Percentiles rank a stretch among this genome's conserved stretches.
These are phyloP conservation scores for Xenopus laevis DNA, from an alignment of 2,113 vertebrate species.

Conservation along the genomic window DNA sequence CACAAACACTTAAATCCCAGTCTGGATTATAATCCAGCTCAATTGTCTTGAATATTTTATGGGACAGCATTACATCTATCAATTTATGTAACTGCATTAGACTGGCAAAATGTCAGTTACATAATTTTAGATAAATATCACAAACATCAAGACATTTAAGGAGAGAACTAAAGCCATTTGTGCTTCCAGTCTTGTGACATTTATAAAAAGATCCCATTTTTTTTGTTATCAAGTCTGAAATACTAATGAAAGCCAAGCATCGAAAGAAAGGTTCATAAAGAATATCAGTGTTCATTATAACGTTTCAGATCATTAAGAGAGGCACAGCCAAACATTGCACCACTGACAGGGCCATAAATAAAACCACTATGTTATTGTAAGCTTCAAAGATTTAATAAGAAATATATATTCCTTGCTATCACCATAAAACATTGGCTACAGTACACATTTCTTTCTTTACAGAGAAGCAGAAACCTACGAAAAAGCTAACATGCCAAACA, in stretches of 20 bases:
- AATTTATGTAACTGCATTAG: background rate
- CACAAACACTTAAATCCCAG: no score
- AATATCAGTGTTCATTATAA: constrained; percentile 19
- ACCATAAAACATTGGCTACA: no score
- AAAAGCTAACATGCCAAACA: no score
- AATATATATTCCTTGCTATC: constrained; percentile 19
- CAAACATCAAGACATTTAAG: background rate
- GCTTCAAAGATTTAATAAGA: background rate
- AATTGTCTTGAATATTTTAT: no score
- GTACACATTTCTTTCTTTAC: no score
- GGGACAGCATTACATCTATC: background rate
- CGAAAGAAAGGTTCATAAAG: constrained; percentile 26
- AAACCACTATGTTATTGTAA: constrained; percentile 13
- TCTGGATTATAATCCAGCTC: no score
- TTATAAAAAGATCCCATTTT: constrained; percentile 30
- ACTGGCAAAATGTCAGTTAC: constrained; percentile 11
- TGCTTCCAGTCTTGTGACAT: constrained; percentile 33
- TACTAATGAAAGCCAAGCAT: background rate
- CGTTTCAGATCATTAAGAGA: constrained; percentile 29
- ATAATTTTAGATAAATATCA: constrained; percentile 15
- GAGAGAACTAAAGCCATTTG: background rate
- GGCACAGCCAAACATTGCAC: constrained; percentile 12
- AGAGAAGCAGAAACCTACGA: no score
- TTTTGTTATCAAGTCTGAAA: constrained; percentile 18
- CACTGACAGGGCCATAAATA: constrained; percentile 24